Evolutionary conservation across 2,113 vertebrate genomes (phyloP).

Genomic region (Pituophis catenifer): DNA sequence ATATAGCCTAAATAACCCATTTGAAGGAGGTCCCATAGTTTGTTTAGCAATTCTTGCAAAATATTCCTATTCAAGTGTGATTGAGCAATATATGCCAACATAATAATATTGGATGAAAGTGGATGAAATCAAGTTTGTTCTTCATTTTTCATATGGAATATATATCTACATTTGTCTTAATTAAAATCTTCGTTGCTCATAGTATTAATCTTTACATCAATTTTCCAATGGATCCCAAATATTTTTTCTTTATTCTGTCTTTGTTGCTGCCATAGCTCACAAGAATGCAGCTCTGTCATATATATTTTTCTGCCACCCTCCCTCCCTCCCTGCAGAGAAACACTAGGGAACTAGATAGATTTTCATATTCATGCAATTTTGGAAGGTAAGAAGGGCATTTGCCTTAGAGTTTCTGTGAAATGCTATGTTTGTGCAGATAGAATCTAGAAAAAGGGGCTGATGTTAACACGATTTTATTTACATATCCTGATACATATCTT

Average conservation of each 20-base stretch:
- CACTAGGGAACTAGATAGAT: neutral
- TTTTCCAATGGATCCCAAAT: neutral
- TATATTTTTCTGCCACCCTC: neutral
- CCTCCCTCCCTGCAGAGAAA: neutral
- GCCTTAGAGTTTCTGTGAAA: neutral
- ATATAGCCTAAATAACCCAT: neutral
- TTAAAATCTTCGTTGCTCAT: neutral
- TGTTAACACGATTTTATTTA: neutral
- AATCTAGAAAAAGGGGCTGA: neutral
- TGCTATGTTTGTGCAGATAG: neutral
- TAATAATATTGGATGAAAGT: neutral
- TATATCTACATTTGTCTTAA: neutral
- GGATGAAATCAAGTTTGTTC: neutral
- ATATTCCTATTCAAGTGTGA: neutral
- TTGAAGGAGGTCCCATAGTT: neutral
- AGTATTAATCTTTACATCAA: neutral
- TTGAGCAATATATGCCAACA: neutral
- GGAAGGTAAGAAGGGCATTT: neutral
- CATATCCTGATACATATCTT: neutral
- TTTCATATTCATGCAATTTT: neutral
- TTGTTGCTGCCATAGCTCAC: neutral
- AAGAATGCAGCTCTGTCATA: neutral
- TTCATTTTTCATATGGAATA: neutral
- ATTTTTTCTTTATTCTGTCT: neutral
- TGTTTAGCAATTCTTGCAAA: neutral